Evolutionary conservation across 2,113 vertebrate genomes (phyloP).

Genomic region (Poicephalus meyeri): DNA sequence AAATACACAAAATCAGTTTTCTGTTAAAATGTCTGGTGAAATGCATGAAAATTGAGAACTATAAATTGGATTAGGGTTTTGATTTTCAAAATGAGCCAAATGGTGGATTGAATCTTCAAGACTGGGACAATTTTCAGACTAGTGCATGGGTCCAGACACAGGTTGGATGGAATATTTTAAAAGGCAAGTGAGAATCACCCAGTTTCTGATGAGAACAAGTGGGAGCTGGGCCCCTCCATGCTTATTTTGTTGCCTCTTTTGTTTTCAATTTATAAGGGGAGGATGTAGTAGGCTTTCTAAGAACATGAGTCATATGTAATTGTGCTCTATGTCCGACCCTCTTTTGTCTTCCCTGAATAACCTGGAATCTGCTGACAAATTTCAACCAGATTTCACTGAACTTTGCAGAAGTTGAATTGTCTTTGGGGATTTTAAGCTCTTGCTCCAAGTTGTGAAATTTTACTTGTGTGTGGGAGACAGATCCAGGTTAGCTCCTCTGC

Average conservation of each 20-base stretch:
- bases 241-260: neutral
- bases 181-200: neutral
- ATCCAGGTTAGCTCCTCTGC: accelerated
- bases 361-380: neutral
- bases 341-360: neutral
- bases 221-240: neutral
- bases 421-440: neutral
- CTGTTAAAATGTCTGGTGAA: neutral
- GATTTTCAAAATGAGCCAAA: neutral
- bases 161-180: neutral
- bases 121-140: neutral
- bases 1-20: neutral
- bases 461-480: accelerated
- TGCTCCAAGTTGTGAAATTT: neutral
- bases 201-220: neutral
- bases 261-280: neutral
- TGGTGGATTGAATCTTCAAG: neutral
- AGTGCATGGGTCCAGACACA: neutral
- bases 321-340: neutral
- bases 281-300: neutral
- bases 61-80: neutral
- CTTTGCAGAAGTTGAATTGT: neutral
- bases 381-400: neutral
- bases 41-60: neutral
- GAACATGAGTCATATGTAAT: neutral